A percentile compares a stretch with the other conserved stretches of the same genome.
phyloP scores from a whole-genome alignment of 2,797 vertebrate genomes.

The Podargus strigoides region DNA sequence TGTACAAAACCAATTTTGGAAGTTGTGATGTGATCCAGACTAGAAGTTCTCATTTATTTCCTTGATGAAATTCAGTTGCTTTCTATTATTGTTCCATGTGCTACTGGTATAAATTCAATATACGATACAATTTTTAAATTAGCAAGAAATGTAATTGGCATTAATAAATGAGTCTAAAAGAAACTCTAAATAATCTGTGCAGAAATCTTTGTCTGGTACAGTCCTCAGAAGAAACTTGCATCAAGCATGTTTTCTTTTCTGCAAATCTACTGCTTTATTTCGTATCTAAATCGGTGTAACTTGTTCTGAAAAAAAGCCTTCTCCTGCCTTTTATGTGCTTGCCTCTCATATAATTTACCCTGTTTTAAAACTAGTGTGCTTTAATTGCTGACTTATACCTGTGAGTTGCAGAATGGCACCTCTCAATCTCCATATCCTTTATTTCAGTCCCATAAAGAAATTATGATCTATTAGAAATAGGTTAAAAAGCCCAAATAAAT shows the following conservation, averaged over 20 bases:
- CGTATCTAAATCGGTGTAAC: neutral
- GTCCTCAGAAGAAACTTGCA: neutral
- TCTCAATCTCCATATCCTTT: neutral
- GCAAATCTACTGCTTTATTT: neutral
- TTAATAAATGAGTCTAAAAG: neutral
- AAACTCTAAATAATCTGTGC: neutral
- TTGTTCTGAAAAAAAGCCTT: neutral
- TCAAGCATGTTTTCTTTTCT: neutral
- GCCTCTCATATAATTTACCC: neutral
- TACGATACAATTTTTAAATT: neutral
- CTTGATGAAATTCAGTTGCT: conserved; percentile 23
- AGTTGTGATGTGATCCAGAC: neutral
- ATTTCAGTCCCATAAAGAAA: neutral
- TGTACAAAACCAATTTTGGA: conserved; percentile 1
- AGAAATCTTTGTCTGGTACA: neutral
- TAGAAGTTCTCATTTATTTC: neutral
- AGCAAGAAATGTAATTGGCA: neutral
- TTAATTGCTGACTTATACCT: neutral
- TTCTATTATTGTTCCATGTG: neutral
- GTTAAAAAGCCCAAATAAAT: neutral
- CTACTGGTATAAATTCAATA: conserved; percentile 13
- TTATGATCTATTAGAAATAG: neutral
- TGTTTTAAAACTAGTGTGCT: neutral
- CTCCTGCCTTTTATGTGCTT: neutral
- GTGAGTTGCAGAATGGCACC: neutral